These are phyloP conservation scores for Tychaedon coryphoeus DNA, from an alignment of 2,113 vertebrate species.

Conservation along the genomic window DNA sequence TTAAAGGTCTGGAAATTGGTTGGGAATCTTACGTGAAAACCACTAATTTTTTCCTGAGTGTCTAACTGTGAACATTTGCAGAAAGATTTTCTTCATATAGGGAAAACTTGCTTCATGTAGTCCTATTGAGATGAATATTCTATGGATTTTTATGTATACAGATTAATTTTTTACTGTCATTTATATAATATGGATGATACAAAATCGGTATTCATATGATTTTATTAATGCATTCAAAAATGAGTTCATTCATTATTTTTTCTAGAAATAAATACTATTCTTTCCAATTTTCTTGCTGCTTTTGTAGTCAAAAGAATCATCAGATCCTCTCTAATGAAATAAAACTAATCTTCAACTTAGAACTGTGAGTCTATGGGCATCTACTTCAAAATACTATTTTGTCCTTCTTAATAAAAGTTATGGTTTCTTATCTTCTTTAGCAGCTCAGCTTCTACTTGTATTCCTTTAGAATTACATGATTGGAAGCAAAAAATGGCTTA, in stretches of 20 bases:
- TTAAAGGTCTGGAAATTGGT: not conserved
- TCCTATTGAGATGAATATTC: not conserved
- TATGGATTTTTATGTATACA: not conserved
- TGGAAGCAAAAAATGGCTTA: not conserved
- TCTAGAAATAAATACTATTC: not conserved
- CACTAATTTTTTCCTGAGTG: not conserved
- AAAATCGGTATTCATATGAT: not conserved
- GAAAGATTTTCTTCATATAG: not conserved
- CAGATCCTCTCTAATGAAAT: not conserved
- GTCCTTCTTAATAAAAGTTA: not conserved
- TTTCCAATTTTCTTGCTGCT: not conserved
- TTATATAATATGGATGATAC: not conserved
- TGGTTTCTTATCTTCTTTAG: not conserved
- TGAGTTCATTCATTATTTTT: not conserved
- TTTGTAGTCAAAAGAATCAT: not conserved
- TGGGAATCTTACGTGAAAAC: not conserved
- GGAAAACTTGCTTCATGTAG: not conserved
- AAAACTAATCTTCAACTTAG: conserved; percentile 11
- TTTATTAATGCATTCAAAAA: not conserved
- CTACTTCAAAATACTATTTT: not conserved
- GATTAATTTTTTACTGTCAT: not conserved
- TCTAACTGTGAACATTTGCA: not conserved
- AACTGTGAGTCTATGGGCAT: not conserved
- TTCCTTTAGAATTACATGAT: not conserved
- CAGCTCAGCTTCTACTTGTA: not conserved